phyloP scores from a whole-genome alignment of 2,888 invertebrate species.

The Drosophila cracens region DNA sequence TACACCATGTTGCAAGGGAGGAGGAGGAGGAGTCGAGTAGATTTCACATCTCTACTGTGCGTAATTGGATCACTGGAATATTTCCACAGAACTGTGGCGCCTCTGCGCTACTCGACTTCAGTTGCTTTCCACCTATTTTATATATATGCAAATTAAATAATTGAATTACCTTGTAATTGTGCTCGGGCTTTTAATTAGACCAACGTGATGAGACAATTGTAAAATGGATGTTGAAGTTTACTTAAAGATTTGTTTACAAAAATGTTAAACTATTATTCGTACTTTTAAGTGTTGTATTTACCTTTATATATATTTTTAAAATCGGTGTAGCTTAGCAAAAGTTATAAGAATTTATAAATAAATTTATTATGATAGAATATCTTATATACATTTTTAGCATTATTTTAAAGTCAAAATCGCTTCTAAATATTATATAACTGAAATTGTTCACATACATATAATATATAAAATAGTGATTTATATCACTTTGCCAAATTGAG shows the following conservation, averaged over 20 bases:
- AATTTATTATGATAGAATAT: not conserved
- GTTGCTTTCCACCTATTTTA: not conserved
- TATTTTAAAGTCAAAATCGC: not conserved
- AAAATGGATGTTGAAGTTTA: not conserved
- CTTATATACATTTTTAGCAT: not conserved
- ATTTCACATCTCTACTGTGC: constrained; percentile 43
- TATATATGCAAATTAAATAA: constrained; percentile 62
- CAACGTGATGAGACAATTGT: not conserved
- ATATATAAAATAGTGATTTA: not conserved
- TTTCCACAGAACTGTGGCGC: constrained; percentile 25
- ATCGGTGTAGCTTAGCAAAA: not conserved
- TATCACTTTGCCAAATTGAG: not conserved
- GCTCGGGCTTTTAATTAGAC: constrained; percentile 31
- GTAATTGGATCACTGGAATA: constrained; percentile 50
- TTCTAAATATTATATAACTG: not conserved
- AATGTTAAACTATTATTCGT: not conserved
- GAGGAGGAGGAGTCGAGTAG: constrained; percentile 1
- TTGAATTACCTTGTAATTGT: constrained; percentile 57
- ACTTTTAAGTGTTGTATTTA: not conserved
- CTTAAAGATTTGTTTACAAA: not conserved
- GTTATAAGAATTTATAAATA: no score
- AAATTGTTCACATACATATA: no score
- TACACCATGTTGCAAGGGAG: constrained; percentile 62
- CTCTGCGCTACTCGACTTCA: constrained; percentile 4
- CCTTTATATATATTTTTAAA: not conserved